A percentile compares a stretch with the other conserved stretches of the same genome.
Conservation (phyloP, 2,113 vertebrate genomes). For the Crocuta crocuta region DNA sequence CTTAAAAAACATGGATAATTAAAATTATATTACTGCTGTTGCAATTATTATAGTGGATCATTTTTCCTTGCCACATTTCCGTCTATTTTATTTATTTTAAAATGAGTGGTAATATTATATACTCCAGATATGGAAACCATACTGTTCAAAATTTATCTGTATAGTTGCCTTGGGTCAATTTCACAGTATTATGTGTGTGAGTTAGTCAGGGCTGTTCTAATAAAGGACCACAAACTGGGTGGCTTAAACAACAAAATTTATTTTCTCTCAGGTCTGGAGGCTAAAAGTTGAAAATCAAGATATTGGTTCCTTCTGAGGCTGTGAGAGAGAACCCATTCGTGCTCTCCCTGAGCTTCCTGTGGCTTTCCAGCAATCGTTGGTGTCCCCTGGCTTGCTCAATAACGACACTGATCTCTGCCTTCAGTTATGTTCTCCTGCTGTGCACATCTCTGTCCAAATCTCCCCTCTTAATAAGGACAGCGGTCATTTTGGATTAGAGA, state of each 20-base stretch:
- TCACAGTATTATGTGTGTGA: background rate
- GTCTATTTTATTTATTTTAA: background rate
- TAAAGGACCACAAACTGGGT: background rate
- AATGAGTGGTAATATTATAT: background rate
- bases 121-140: background rate
- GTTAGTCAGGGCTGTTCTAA: background rate
- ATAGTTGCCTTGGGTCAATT: accelerated
- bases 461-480: background rate
- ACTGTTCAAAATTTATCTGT: background rate
- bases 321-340: background rate
- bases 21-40: background rate
- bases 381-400: background rate
- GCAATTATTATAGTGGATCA: background rate
- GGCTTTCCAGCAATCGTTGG: background rate
- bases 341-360: background rate
- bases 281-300: background rate
- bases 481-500: background rate
- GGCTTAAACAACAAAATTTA: background rate
- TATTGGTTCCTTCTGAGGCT: background rate
- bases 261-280: background rate
- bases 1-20: conserved; percentile 42
- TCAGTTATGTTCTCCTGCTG: background rate
- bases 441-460: background rate
- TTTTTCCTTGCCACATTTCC: background rate
- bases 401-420: too few relatives aligned